Conservation (phyloP, 2,113 vertebrate genomes). For the Alethe castanea region DNA sequence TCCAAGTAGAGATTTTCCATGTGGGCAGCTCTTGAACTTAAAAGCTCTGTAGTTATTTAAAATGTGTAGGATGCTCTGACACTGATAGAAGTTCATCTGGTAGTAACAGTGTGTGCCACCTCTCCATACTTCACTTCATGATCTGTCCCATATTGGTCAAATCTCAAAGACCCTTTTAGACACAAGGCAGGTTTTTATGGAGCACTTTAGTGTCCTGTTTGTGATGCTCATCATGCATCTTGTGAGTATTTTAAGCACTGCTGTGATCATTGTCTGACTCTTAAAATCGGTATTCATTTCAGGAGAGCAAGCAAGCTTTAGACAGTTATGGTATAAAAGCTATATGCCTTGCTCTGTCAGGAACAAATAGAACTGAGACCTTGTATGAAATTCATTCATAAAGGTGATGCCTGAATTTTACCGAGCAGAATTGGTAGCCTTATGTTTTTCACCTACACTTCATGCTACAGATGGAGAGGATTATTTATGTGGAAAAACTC, state of each 20-base stretch:
- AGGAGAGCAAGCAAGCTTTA: not conserved
- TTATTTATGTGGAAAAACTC: slow-evolving; percentile 42
- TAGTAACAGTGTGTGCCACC: not conserved
- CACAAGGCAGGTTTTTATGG: not conserved
- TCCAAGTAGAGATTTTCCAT: not conserved
- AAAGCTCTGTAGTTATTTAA: not conserved
- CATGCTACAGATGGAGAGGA: slow-evolving; percentile 3
- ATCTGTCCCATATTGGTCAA: not conserved
- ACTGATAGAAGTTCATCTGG: not conserved
- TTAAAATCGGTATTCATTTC: not conserved
- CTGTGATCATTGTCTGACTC: not conserved
- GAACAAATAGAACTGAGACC: not conserved
- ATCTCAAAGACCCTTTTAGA: not conserved
- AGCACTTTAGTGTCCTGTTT: not conserved
- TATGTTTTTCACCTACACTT: not conserved
- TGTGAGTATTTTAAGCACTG: not conserved
- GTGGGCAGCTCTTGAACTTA: not conserved
- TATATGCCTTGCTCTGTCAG: not conserved
- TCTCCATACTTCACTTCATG: not conserved
- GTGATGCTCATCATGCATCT: not conserved
- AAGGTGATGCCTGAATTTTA: not conserved
- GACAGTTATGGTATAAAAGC: not conserved
- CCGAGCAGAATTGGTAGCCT: not conserved
- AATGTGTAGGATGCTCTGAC: not conserved
- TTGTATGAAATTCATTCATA: not conserved